Evolutionary conservation across 2,888 invertebrate genomes (phyloP).

Genomic region (Bruchidius siliquastri): DNA sequence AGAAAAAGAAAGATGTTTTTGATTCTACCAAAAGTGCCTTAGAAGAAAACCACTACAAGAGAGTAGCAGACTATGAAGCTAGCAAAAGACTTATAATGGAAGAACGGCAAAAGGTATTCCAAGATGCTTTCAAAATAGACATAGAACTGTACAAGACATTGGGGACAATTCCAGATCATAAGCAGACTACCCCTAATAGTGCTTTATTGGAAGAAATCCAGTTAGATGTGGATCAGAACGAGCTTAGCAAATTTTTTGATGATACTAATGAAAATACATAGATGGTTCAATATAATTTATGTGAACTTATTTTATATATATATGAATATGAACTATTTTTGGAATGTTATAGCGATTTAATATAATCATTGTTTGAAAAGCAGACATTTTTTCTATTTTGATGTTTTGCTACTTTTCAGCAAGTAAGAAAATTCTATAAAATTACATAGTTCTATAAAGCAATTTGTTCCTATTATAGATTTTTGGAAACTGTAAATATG

Average conservation of each 20-base stretch:
- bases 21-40: conserved; percentile 50
- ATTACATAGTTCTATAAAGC: too few species aligned
- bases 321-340: background rate
- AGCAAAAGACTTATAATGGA: conserved; percentile 53
- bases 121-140: conserved; percentile 66
- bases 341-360: background rate
- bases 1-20: conserved; percentile 58
- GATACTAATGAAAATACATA: conserved; percentile 19
- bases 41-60: conserved; percentile 55
- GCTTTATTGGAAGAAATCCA: conserved; percentile 61
- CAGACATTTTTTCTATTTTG: too few species aligned
- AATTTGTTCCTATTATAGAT: too few species aligned
- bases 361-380: too few species aligned
- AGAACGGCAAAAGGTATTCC: conserved; percentile 65
- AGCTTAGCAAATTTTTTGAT: conserved; percentile 60
- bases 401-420: too few species aligned
- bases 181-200: conserved; percentile 35
- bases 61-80: conserved; percentile 55
- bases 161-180: conserved; percentile 52
- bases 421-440: too few species aligned
- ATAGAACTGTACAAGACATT: conserved; percentile 59
- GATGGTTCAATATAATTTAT: background rate
- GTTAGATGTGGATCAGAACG: conserved; percentile 56
- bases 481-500: too few species aligned
- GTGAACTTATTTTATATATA: background rate